Base-by-base conservation (phyloP, 2,113 vertebrate genomes). In the Donacobius atricapilla region DNA sequence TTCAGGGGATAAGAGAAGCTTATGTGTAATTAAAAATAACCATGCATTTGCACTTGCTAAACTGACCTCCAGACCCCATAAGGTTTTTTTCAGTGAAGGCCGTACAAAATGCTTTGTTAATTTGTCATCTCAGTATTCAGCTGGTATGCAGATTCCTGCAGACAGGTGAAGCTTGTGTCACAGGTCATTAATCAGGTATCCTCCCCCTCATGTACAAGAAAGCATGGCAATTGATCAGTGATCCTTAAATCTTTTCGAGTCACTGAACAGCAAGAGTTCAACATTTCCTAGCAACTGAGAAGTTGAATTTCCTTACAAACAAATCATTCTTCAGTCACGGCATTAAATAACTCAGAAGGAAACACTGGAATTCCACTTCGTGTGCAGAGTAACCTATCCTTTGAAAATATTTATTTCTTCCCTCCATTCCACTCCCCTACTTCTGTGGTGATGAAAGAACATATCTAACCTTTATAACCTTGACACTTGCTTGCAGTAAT, bases 11-110 rank as follows among this genome's bases (percentile, higher is more conserved):
- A 90, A 84, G 85, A 95, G 45, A 87, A 95, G 33, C 35, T 89
- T 83, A 70, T 19, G 44, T 80, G 72, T 80, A 96, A 96, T 93
- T 96, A 95, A 97, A 96, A 96, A 92, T 73, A 71, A 48, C 73
- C 39, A 56, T 48, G 53, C 47, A 72, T 69, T 91, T 91, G 17
- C 70, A 64, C 73, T 94, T 86, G 39, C 37, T 75, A 31, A 80
- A 72, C 79, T 91, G 89, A 93, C 48, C 73, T 95, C 30, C 37
- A 77, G 69, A 83, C n/a, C 89, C 77, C 76, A 35, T 3, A 60
- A 18, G 40, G n/a, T n/a, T 42, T 80, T 95, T 86, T 92, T 53
- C 37, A 65, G 70, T 71, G 82, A 88, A 40, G 60, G 60, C 40
- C 3, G 3, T 44, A 70, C 15, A 64, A 84, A 93, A 93, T 53